Evolutionary conservation across 2,888 invertebrate species (phyloP).

Genomic region (Eugnorisma glareosa): DNA sequence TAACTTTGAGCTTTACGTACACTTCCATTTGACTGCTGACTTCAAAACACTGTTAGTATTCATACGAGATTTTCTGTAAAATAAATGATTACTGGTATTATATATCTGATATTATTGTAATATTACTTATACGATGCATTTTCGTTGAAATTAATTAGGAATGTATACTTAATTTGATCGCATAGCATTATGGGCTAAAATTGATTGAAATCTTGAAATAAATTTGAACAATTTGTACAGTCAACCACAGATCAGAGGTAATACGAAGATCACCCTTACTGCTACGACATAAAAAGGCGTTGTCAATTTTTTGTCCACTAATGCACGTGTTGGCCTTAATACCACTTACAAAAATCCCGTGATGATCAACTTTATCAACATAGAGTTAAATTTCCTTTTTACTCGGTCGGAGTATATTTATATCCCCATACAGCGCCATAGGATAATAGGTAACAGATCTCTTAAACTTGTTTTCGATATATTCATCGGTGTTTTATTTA

Average conservation of each 20-base stretch:
- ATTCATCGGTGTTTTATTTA: slow-evolving; percentile 34
- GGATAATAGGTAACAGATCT: slow-evolving; percentile 55
- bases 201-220: neutral
- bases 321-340: neutral
- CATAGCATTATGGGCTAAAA: slow-evolving; percentile 9
- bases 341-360: slow-evolving; percentile 5
- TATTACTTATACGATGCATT: slow-evolving; percentile 7
- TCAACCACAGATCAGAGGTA: neutral
- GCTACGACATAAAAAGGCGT: neutral
- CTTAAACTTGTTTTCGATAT: slow-evolving; percentile 30
- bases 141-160: neutral
- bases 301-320: neutral
- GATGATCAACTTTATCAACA: slow-evolving; percentile 5
- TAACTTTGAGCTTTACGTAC: neutral
- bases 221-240: neutral
- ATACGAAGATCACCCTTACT: neutral
- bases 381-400: slow-evolving; percentile 20
- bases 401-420: slow-evolving; percentile 10
- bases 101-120: slow-evolving; percentile 30
- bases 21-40: neutral
- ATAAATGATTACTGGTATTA: slow-evolving; percentile 9
- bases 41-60: slow-evolving; percentile 16
- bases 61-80: slow-evolving; percentile 20
- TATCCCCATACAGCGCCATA: slow-evolving; percentile 7
- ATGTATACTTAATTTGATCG: slow-evolving; percentile 2